Percentiles rank a stretch among this genome's conserved stretches.
These are phyloP conservation scores for Drosophila falleni DNA, from an alignment of 2,888 invertebrate species.

Conservation along the genomic window DNA sequence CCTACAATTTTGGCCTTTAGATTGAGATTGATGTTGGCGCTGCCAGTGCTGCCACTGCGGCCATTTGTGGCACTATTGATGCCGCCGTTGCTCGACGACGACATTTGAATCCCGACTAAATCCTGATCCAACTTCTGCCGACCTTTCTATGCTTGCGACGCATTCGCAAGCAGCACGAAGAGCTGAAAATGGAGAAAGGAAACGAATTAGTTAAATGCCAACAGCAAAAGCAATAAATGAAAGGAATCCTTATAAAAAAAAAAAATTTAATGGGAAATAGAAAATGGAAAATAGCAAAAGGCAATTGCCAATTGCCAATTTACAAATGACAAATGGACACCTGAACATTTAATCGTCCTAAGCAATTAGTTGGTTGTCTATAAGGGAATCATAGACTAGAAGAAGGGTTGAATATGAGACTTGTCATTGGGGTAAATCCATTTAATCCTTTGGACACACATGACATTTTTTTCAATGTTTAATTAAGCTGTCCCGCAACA, in stretches of 20 bases:
- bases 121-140: constrained; percentile 30
- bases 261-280: not conserved
- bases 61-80: constrained; percentile 80
- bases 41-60: constrained; percentile 75
- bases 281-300: constrained; percentile 14
- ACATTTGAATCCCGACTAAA: constrained; percentile 63
- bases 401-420: constrained; percentile 10
- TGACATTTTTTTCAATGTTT: not conserved
- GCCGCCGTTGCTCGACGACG: constrained; percentile 83
- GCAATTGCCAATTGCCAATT: constrained; percentile 25
- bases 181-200: constrained; percentile 22
- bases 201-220: constrained; percentile 17
- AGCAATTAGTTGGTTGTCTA: constrained; percentile 44
- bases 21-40: constrained; percentile 71
- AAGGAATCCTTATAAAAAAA: constrained; percentile 46
- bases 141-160: constrained; percentile 42
- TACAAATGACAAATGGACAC: constrained; percentile 35
- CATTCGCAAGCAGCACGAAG: constrained; percentile 51
- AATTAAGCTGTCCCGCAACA: constrained; percentile 9
- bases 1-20: constrained; percentile 51
- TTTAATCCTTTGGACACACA: constrained; percentile 18
- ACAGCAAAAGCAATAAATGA: constrained; percentile 14
- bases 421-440: constrained; percentile 16
- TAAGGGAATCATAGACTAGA: no score
- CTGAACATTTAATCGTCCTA: constrained; percentile 38